Conservation (phyloP, 2,888 invertebrate species). For the Luperina testacea region DNA sequence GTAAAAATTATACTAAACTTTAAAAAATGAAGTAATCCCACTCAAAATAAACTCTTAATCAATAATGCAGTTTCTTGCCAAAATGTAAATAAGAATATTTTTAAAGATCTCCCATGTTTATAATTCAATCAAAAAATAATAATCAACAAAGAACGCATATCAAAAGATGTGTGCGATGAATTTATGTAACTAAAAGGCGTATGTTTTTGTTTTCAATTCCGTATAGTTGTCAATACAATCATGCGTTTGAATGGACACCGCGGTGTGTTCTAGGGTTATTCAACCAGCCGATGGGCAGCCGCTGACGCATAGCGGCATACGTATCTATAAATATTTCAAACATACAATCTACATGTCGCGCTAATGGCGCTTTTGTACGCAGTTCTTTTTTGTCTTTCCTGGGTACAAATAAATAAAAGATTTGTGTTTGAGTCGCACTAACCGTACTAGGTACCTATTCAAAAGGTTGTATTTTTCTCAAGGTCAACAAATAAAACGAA, state of each 20-base stretch:
- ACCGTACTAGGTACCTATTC: constrained; percentile 14
- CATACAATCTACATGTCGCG: constrained; percentile 62
- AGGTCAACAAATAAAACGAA: constrained; percentile 49
- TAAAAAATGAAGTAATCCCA: constrained; percentile 7
- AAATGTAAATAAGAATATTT: constrained; percentile 36
- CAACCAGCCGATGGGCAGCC: constrained; percentile 75
- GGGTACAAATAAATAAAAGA: constrained; percentile 32
- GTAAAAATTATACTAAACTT: constrained; percentile 15
- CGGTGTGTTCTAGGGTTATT: constrained; percentile 79
- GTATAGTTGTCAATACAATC: constrained; percentile 60
- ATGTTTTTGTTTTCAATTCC: constrained; percentile 48
- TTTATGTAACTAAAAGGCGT: constrained; percentile 39
- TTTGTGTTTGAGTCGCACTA: constrained; percentile 17
- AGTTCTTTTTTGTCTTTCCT: constrained; percentile 30
- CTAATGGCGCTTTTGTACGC: constrained; percentile 62
- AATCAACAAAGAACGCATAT: constrained; percentile 32
- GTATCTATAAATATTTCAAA: constrained; percentile 71
- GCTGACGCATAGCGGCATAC: constrained; percentile 69
- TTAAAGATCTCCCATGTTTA: constrained; percentile 24
- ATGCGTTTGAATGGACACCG: constrained; percentile 45
- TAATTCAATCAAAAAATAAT: constrained; percentile 32
- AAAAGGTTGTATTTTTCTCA: constrained; percentile 30
- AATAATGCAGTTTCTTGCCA: constrained; percentile 47
- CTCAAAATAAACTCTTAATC: constrained; percentile 26
- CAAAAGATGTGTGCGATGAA: constrained; percentile 8